These are phyloP conservation scores for Crypturellus undulatus DNA, from an alignment of 2,113 vertebrate genomes.

Conservation along the genomic window DNA sequence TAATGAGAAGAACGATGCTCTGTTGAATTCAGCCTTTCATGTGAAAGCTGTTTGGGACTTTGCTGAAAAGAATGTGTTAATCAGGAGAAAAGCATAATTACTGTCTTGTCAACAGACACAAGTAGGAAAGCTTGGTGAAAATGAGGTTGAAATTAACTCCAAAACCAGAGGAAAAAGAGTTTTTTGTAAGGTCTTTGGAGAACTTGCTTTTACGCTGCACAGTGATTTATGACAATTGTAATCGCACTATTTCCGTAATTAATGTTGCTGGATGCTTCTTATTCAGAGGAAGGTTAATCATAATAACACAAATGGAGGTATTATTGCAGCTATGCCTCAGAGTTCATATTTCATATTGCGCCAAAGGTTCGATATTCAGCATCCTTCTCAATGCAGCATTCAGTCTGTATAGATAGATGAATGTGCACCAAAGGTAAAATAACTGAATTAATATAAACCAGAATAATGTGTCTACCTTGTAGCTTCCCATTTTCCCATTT, in stretches of 20 bases:
- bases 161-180: neutral
- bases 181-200: slow-evolving; percentile 8
- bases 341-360: slow-evolving; percentile 49
- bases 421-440: slow-evolving; percentile 42
- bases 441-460: slow-evolving; percentile 31
- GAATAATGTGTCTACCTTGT: slow-evolving; percentile 37
- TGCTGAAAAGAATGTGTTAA: slow-evolving; percentile 56
- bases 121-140: slow-evolving; percentile 28
- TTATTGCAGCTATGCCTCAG: slow-evolving; percentile 43
- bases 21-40: slow-evolving; percentile 44
- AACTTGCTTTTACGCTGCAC: neutral
- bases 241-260: slow-evolving; percentile 62
- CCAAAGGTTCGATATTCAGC: slow-evolving; percentile 41
- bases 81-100: slow-evolving; percentile 46
- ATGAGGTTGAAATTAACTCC: slow-evolving; percentile 19
- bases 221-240: slow-evolving; percentile 49
- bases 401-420: neutral
- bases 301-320: slow-evolving; percentile 61
- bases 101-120: slow-evolving; percentile 40
- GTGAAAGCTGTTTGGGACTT: slow-evolving; percentile 34
- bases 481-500: slow-evolving; percentile 52
- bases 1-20: slow-evolving; percentile 52
- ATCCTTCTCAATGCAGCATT: slow-evolving; percentile 39
- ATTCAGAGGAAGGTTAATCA: slow-evolving; percentile 48
- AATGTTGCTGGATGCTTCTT: slow-evolving; percentile 57